Percentiles rank a stretch among this genome's conserved stretches.
Conservation (phyloP, 2,888 invertebrate genomes). For the Parasteatoda lunata region DNA sequence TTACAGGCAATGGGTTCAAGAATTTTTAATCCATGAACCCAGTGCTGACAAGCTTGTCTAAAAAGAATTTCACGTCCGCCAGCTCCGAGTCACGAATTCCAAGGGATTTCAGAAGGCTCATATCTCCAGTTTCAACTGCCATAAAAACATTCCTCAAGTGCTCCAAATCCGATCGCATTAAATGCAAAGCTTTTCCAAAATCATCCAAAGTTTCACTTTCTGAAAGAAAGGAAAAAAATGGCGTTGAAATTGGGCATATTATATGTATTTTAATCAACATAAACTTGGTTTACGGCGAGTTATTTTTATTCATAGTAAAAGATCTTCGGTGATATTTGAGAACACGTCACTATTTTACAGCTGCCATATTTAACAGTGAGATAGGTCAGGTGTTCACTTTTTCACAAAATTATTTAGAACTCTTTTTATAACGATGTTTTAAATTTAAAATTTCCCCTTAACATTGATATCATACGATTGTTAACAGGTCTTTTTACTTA, state of each 20-base stretch:
- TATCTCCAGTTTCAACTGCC: constrained; percentile 95
- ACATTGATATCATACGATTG: too few species aligned
- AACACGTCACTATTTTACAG: neutral
- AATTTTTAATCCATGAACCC: constrained; percentile 88
- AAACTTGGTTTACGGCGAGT: neutral
- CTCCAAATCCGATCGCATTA: constrained; percentile 91
- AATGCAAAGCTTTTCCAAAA: constrained; percentile 89
- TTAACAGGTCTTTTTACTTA: too few species aligned
- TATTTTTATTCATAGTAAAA: neutral
- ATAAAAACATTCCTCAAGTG: constrained; percentile 95
- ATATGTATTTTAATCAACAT: too few species aligned
- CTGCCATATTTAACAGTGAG: neutral
- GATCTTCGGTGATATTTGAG: neutral
- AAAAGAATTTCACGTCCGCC: constrained; percentile 95
- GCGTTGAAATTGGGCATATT: too few species aligned
- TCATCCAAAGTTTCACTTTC: constrained; percentile 97
- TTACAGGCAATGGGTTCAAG: neutral
- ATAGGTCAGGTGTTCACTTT: neutral
- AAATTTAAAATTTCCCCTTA: too few species aligned
- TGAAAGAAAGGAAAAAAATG: constrained; percentile 73
- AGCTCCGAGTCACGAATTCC: constrained; percentile 96
- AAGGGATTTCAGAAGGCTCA: constrained; percentile 93
- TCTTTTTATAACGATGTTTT: too few species aligned
- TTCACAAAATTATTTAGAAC: too few species aligned
- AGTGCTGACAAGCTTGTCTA: constrained; percentile 95